A percentile compares a stretch with the other conserved stretches of the same genome.
phyloP scores from a whole-genome alignment of 2,113 vertebrate species.

The Pomatorhinus ruficollis region DNA sequence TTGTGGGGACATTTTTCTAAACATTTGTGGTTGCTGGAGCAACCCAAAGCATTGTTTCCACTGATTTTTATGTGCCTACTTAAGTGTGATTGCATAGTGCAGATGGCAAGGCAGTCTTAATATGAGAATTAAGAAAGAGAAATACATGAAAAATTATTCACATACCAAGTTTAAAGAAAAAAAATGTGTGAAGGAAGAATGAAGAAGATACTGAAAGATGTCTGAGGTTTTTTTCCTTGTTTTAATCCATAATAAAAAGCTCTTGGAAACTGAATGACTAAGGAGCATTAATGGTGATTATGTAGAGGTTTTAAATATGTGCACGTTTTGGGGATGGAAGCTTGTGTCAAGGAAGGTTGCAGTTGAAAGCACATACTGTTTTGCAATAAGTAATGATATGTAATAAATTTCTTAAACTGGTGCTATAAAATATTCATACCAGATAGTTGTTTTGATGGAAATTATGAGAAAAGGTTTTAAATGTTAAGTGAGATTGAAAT shows the following conservation, averaged over 20 bases:
- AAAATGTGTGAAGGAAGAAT: not conserved
- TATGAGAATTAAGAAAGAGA: not conserved
- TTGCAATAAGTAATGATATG: not conserved
- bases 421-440: not conserved
- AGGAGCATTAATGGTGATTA: not conserved
- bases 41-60: not conserved
- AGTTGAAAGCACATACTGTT: not conserved
- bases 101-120: not conserved
- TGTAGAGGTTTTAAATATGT: not conserved
- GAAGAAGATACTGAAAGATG: not conserved
- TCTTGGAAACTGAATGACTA: not conserved
- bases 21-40: conserved; percentile 19
- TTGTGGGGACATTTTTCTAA: not conserved
- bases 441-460: not conserved
- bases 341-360: not conserved
- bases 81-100: not conserved
- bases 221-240: not conserved
- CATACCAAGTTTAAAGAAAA: not conserved
- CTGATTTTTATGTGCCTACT: not conserved
- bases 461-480: not conserved
- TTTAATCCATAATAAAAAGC: not conserved
- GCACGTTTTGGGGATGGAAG: not conserved
- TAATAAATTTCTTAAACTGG: not conserved
- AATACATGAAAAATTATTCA: not conserved
- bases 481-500: not conserved